These are phyloP conservation scores for Myanophis thanlyinensis DNA, from an alignment of 2,113 vertebrate genomes.

Conservation along the genomic window DNA sequence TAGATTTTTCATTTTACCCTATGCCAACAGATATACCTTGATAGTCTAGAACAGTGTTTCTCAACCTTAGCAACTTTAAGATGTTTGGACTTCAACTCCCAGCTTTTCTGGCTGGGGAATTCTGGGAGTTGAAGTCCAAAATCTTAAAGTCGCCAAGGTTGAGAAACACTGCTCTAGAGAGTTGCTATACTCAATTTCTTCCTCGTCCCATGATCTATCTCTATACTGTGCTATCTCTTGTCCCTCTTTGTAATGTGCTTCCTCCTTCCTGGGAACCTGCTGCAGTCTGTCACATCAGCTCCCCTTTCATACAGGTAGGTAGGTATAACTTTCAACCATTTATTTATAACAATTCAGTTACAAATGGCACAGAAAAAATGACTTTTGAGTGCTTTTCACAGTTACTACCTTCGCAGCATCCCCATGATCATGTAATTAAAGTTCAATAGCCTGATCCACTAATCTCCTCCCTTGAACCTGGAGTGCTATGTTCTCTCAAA, in stretches of 20 bases:
- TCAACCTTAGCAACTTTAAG: too few species aligned
- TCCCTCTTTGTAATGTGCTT: background rate
- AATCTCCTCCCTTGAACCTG: background rate
- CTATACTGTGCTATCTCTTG: background rate
- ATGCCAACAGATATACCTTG: background rate
- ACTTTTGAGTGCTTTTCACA: background rate
- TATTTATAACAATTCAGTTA: background rate
- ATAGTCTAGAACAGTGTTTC: background rate
- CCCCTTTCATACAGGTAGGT: background rate
- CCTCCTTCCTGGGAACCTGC: background rate
- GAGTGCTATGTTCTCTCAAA: background rate
- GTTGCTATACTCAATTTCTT: background rate
- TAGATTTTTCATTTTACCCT: background rate
- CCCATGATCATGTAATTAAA: background rate
- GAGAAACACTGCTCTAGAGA: too few species aligned
- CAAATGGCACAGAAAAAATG: background rate
- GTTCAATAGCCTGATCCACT: background rate
- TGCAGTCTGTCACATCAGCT: background rate
- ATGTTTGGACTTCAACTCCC: too few species aligned
- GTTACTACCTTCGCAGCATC: background rate
- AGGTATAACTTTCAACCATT: background rate
- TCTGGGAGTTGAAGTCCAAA: too few species aligned
- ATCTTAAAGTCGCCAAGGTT: too few species aligned
- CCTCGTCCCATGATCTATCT: background rate
- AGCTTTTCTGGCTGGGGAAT: too few species aligned